phyloP scores from a whole-genome alignment of 2,888 invertebrate species.

The Halocaridina rubra region DNA sequence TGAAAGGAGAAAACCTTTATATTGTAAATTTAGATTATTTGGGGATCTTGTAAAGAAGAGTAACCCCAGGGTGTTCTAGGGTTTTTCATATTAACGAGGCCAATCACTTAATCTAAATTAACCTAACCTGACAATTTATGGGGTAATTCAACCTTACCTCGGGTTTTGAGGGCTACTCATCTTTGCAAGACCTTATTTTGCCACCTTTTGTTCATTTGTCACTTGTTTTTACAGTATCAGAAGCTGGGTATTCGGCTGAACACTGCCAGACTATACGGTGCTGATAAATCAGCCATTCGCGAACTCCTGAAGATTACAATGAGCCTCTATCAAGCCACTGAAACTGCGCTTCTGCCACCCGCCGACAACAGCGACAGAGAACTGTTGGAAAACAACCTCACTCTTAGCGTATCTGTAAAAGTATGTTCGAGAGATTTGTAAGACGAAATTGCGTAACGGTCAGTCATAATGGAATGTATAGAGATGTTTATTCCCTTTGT shows the following conservation, averaged over 20 bases:
- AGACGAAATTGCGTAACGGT: no score
- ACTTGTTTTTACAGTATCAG: constrained; percentile 4
- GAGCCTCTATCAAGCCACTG: neutral
- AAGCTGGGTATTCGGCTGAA: constrained; percentile 19
- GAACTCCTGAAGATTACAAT: constrained; percentile 25
- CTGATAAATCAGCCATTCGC: constrained; percentile 21
- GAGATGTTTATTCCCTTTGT: no score
- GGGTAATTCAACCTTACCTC: neutral
- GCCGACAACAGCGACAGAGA: neutral
- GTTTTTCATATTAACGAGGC: no score
- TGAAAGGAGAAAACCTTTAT: neutral
- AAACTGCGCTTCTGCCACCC: neutral
- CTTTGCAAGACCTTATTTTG: neutral
- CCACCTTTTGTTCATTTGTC: neutral
- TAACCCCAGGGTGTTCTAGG: no score
- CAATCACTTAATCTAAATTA: neutral
- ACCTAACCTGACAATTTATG: no score
- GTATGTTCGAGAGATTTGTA: neutral
- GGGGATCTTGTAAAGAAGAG: no score
- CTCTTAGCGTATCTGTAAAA: neutral
- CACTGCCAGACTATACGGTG: constrained; percentile 9
- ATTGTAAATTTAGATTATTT: neutral
- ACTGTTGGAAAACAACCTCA: neutral
- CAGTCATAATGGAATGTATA: no score
- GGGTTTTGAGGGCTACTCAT: no score